Base-by-base conservation (phyloP, 2,113 vertebrate species). In the Ammodytes marinus region DNA sequence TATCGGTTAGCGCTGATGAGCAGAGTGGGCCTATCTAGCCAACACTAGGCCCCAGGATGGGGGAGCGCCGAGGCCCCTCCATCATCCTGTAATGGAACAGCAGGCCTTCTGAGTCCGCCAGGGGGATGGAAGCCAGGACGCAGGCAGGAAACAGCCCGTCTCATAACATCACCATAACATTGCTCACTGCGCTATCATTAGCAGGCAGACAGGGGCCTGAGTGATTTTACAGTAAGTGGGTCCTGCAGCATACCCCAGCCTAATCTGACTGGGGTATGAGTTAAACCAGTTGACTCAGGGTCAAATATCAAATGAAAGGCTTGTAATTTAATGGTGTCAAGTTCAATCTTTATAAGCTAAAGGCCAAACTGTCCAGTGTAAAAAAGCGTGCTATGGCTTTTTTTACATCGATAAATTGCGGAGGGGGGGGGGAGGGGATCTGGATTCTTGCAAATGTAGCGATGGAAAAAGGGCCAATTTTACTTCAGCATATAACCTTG, bases 1-100 rank as follows among this genome's bases (percentile, higher is more conserved):
- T 93, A 94, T 87, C 76, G 84, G 91, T 89, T 90, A 89, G 91
- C 66, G 65, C 69, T 91, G 92, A 94, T 92, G 92, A 93, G 92
- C 84, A 82, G 85, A 93, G 91, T 40, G 88, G 86, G 87, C 83
- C 88, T 86, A 84, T 91, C 88, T 74, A 75, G 82, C 87, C 85
- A 74, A 87, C 86, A 19, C 83, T 65, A 14, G 54, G 82, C 87
- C 73, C 63, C 83, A 52, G 88, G 90, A 89, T 40, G 46, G 82
- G 79, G 77, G 75, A 74, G 77, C 76, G 75, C 60, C 5, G 74
- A 83, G 27, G 76, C 80, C 85, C 80, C 91, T 93, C 83, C 49
- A 91, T 94, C 91, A 91, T 92, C 85, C 85, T 69, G 67, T 90
- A 91, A 91, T 91, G 83, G 83, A 91, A 76, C 87, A 91, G 85